Base-by-base conservation (phyloP, 2,888 invertebrate species). In the Heteromurus nitidus region DNA sequence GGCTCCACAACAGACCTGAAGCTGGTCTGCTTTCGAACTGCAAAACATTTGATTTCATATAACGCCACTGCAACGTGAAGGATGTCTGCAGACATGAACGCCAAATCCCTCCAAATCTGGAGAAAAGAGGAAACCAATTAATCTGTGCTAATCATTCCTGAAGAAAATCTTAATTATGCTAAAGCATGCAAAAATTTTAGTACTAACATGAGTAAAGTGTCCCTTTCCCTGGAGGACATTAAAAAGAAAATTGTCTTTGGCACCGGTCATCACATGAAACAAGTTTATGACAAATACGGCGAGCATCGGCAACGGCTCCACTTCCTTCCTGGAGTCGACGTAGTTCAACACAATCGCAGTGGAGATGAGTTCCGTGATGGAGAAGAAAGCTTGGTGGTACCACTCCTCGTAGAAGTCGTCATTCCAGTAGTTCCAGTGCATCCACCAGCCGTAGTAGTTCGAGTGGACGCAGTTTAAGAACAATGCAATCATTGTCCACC, bases 371-470 rank as follows among this genome's bases (percentile, higher is more conserved):
- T 93, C 93, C 11, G 93, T 93, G 53, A 92, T 84, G 88, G 92
- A 91, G 88, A 92, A 92, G 88, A 93, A 92, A 85, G 93, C 88
- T 88, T 93, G 93, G 88, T 93, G 93, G 88, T 92, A 92, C 93
- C 93, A 93, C 88, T 93, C 93, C 30, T 91, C 91, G 88, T 93
- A 93, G 88, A 92, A 93, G 84, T 93, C 93, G 85, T 93, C 93
- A 87, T 93, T 93, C 91, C 92, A 93, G 88, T 93, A 93, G 88
- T 93, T 93, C 82, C 93, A 91, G 85, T 92, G 93, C 65, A 91
- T 91, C 93, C 93, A 93, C 89, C 93, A 93, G 1, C 92, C 91
- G 87, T 93, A 93, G 87, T 93, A 93, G 87, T 93, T 93, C 2
- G 93, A 92, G 88, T 93, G 93, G 85, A 93, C 90, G 18, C 92